Evolutionary conservation across 2,797 vertebrate species (phyloP).

Genomic region (Myotis vivesi): DNA sequence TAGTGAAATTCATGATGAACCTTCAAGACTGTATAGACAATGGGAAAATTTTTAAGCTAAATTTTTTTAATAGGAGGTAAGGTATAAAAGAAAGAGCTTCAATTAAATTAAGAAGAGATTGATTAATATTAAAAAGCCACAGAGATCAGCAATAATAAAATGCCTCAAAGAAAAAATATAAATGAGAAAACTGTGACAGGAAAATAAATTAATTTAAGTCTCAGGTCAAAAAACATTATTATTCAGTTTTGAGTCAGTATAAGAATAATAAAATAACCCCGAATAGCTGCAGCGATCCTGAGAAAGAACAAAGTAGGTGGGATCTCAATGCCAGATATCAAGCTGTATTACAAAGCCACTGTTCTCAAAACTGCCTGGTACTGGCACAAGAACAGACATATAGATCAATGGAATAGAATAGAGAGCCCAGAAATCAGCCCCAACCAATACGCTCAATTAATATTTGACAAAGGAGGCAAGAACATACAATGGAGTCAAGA

Average conservation of each 20-base stretch:
- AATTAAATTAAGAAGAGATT: constrained; percentile 39
- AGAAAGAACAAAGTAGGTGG: no score
- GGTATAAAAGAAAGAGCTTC: background rate
- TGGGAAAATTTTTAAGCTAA: background rate
- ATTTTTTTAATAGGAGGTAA: background rate
- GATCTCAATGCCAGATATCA: no score
- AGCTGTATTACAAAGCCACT: no score
- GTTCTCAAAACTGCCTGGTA: no score
- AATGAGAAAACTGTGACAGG: background rate
- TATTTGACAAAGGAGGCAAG: no score
- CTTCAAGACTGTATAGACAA: background rate
- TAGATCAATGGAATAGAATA: no score
- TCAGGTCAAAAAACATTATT: constrained; percentile 25
- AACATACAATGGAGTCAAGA: no score
- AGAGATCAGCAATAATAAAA: constrained; percentile 51
- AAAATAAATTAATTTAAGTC: constrained; percentile 55
- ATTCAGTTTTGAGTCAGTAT: constrained; percentile 16
- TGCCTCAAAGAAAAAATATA: background rate
- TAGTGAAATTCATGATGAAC: background rate
- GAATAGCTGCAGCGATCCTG: no score
- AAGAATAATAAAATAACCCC: constrained; percentile 9
- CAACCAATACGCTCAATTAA: no score
- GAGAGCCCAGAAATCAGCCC: no score
- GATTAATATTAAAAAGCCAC: constrained; percentile 30
- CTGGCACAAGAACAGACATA: no score